Evolutionary conservation across 2,113 vertebrate species (phyloP), one percentile per base, ranked within the genome.

Genomic region (Girardinichthys multiradiatus): DNA sequence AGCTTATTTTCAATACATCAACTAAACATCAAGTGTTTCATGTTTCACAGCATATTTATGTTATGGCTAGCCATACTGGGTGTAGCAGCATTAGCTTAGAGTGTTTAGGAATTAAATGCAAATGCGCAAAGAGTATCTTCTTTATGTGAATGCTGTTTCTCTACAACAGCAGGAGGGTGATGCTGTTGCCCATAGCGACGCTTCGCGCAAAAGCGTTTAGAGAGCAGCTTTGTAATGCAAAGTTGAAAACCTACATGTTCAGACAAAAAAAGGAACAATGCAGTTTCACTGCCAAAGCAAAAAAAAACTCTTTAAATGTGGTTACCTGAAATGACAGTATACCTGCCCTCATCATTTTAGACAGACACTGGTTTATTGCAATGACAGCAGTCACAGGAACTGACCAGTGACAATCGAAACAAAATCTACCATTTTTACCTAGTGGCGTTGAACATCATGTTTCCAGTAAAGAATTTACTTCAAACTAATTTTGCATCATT

Each of bases 301-400:
- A 19, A 13, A 33, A 27, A 64, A 29, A 30, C 28, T 30, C 29
- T 10, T 30, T 19, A 59, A 29, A 59, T 17, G 57, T 12, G 31
- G 8, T 28, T 30, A 54, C 48, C 48, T 54, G 48, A 54, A 54
- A 24, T n/a, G 24, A 54, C 48, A 54, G 48, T 54, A 54, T 9
- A 10, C 24, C 7, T 54, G 48, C 31, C 19, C 29, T 60, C 19
- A 21, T 60, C n/a, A 30, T 60, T 60, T 29, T 60, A 60, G 28
- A 30, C 28, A 30, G 27, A 19, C 1, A 19, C 29, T 17, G 2
- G 4, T 59, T 24, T 58, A 19, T 37, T 66, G 35, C 57, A 9
- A 35, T 31, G 57, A 57, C 26, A 70, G 45, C 64, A 65, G 57
- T 60, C 57, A 54, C 21, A 62, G 33, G 28, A 70, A 77, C 74